Base-by-base conservation (phyloP, 2,797 vertebrate species). In the Siniperca undulata region DNA sequence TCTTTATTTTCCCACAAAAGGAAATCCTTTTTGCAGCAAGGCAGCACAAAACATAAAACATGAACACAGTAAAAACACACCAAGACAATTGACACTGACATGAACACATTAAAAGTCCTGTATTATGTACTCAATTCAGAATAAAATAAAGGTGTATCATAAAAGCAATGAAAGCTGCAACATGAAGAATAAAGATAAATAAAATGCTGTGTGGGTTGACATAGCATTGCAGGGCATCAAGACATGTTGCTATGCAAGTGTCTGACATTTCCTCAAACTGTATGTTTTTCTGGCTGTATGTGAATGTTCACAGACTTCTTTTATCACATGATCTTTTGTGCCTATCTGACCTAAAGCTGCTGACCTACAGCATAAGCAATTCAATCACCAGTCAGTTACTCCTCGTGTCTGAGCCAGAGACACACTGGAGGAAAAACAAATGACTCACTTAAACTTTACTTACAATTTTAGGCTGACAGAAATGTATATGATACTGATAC, bases 41-140 rank as follows among this genome's bases (percentile, higher is more conserved):
- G 42, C 22, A 50, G 74, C 52, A 52, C 34, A 36, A 59, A 77
- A 73, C 36, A 55, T 55, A 2, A 60, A 68, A 69, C 22, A 62
- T 22, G 12, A 56, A 62, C 36, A 22, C n/a, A 58, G 38, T 50
- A 22, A 58, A 70, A 70, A 42, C 17, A 40, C 22, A 38, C 24
- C n/a, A 30, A 30, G 27, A 30, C 27, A 30, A 30, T 30, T 30
- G 27, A 30, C 27, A 30, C 27, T 14, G 9, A 69, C 22, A 62
- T 22, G 42, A 56, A 62, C 36, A 22, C n/a, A 58, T 27, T 50
- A 22, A 22, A 58, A 67, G 13, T 6, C 20, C 17, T 61, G 44
- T 6, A 16, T 46, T 46, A 16, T 46, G 14, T 46, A 46, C n/a
- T 40, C 16, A 14, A 30, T 58, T 62, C 22, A 69, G 50, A 64